These are phyloP conservation scores for Cherax destructor DNA, from an alignment of 1,140 invertebrate genomes.

Conservation along the genomic window DNA sequence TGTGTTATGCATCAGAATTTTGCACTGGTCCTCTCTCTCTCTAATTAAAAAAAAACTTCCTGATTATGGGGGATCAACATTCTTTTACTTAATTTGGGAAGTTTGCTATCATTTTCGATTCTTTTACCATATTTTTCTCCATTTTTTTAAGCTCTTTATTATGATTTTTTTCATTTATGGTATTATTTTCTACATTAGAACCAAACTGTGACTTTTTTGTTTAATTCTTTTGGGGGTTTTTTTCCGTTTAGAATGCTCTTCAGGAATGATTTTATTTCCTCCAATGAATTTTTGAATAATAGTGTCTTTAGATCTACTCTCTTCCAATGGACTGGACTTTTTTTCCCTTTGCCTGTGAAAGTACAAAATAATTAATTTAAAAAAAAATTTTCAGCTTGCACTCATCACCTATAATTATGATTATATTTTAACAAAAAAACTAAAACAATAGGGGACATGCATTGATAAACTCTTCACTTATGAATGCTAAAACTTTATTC, in stretches of 20 bases:
- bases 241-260: background rate
- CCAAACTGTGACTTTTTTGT: background rate
- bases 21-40: background rate
- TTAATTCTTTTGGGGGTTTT: background rate
- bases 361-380: background rate
- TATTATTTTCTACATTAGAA: background rate
- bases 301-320: background rate
- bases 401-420: too few relatives aligned
- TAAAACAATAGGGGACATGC: too few relatives aligned
- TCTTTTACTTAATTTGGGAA: background rate
- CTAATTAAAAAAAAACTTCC: background rate
- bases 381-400: background rate
- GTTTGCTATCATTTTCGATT: background rate
- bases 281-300: background rate
- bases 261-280: background rate
- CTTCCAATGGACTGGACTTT: conserved; percentile 17
- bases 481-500: too few relatives aligned
- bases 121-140: background rate
- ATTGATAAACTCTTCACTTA: too few relatives aligned
- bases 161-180: background rate
- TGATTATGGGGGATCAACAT: background rate
- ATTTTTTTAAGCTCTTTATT: background rate
- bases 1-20: background rate
- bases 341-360: conserved; percentile 12
- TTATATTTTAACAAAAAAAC: too few relatives aligned